Percentiles rank a stretch among this genome's conserved stretches.
Evolutionary conservation across 2,113 vertebrate species (phyloP).

Genomic region (Odontophorus gujanensis): DNA sequence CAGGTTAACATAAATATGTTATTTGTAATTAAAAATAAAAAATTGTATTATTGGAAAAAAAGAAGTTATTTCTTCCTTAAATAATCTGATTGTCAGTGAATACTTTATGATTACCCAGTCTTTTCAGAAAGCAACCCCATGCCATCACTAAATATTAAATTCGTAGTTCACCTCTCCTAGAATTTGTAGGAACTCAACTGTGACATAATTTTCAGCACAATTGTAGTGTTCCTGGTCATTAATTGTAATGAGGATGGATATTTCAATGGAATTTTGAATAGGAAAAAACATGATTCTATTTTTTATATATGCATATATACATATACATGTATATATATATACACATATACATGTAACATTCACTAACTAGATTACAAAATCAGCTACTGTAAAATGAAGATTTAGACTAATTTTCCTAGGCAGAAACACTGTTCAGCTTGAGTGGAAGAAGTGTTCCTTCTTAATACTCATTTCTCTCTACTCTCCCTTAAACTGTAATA

Average conservation of each 20-base stretch:
- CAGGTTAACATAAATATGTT: not conserved
- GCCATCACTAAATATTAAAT: not conserved
- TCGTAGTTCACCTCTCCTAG: not conserved
- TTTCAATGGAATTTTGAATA: slow-evolving; percentile 30
- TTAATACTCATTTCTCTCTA: not conserved
- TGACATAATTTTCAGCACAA: not conserved
- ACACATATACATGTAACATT: not conserved
- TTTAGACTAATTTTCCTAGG: not conserved
- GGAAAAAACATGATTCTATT: not conserved
- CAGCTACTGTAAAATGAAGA: slow-evolving; percentile 26
- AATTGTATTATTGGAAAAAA: not conserved
- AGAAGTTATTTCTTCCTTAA: not conserved
- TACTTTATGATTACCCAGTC: not conserved
- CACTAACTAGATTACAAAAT: slow-evolving; percentile 23
- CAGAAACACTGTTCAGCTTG: not conserved
- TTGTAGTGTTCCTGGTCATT: not conserved
- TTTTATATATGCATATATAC: not conserved
- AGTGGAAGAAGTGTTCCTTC: not conserved
- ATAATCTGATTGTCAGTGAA: not conserved
- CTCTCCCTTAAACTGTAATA: not conserved
- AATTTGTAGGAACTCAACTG: not conserved
- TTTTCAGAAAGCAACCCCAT: not conserved
- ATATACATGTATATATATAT: not conserved
- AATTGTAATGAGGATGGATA: not conserved
- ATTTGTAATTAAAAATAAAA: not conserved